phyloP scores from a whole-genome alignment of 2,888 invertebrate genomes.

The Tenodera sinensis region DNA sequence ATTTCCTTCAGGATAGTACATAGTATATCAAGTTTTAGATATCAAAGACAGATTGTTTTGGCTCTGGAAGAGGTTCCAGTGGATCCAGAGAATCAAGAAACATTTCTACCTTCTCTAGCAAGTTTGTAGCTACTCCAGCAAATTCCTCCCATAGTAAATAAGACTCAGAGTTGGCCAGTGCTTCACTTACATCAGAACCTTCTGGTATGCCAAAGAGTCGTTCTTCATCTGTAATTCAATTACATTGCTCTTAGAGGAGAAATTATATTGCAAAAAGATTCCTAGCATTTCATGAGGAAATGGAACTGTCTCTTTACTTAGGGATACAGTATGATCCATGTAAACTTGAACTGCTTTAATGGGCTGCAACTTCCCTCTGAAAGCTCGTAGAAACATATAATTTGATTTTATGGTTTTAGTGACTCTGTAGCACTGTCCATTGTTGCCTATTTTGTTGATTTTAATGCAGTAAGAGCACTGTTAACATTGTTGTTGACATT shows the following conservation, averaged over 20 bases:
- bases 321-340: too few relatives aligned
- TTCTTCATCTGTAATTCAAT: conserved; percentile 52
- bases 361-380: too few relatives aligned
- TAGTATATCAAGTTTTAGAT: neutral
- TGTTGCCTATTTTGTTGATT: too few relatives aligned
- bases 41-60: neutral
- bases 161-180: conserved; percentile 44
- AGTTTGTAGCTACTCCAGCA: conserved; percentile 68
- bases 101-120: conserved; percentile 60
- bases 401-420: too few relatives aligned
- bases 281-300: too few relatives aligned
- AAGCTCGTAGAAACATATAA: too few relatives aligned
- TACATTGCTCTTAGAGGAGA: conserved; percentile 4
- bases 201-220: conserved; percentile 51
- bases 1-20: neutral
- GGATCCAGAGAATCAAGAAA: conserved; percentile 28
- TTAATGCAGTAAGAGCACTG: too few relatives aligned
- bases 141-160: conserved; percentile 69
- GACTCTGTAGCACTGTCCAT: too few relatives aligned
- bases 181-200: conserved; percentile 45
- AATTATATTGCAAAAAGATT: neutral
- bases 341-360: too few relatives aligned
- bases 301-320: too few relatives aligned
- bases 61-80: neutral
- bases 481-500: too few relatives aligned